Evolutionary conservation across 2,797 vertebrate species (phyloP).

Genomic region (Sebastes cheni): DNA sequence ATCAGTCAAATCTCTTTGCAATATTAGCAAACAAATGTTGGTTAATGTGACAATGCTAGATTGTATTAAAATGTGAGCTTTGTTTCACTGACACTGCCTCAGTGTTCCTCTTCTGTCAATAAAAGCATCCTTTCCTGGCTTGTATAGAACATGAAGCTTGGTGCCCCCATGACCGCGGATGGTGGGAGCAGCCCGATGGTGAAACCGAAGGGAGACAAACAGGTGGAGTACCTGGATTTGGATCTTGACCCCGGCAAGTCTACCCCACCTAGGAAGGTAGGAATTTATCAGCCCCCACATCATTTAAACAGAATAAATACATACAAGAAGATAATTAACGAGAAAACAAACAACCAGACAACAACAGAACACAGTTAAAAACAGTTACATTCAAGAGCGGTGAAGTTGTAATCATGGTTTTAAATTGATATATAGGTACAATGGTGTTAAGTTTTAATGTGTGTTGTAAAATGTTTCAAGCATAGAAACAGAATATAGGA

Average conservation of each 20-base stretch:
- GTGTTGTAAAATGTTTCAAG: too few relatives aligned
- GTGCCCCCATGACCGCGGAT: slow-evolving; percentile 83
- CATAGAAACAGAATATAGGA: too few relatives aligned
- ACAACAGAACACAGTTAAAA: too few relatives aligned
- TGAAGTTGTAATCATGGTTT: too few relatives aligned
- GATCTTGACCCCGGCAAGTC: slow-evolving; percentile 95
- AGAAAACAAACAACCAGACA: too few relatives aligned
- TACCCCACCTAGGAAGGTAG: slow-evolving; percentile 96
- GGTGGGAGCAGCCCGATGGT: slow-evolving; percentile 94
- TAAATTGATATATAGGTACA: too few relatives aligned
- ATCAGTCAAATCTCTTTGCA: neutral
- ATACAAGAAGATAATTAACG: too few relatives aligned
- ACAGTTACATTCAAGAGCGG: too few relatives aligned
- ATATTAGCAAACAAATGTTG: neutral
- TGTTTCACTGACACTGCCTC: neutral
- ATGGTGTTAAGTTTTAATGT: too few relatives aligned
- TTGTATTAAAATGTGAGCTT: neutral
- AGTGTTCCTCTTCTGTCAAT: neutral
- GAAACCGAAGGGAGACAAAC: slow-evolving; percentile 96
- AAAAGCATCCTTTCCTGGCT: slow-evolving; percentile 17
- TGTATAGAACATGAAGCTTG: slow-evolving; percentile 80
- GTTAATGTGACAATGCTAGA: slow-evolving; percentile 63
- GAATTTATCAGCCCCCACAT: neutral
- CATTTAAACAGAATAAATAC: too few relatives aligned
- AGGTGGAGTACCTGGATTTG: slow-evolving; percentile 98